phyloP scores from a whole-genome alignment of 2,113 vertebrate genomes.

The Trinectes maculatus region DNA sequence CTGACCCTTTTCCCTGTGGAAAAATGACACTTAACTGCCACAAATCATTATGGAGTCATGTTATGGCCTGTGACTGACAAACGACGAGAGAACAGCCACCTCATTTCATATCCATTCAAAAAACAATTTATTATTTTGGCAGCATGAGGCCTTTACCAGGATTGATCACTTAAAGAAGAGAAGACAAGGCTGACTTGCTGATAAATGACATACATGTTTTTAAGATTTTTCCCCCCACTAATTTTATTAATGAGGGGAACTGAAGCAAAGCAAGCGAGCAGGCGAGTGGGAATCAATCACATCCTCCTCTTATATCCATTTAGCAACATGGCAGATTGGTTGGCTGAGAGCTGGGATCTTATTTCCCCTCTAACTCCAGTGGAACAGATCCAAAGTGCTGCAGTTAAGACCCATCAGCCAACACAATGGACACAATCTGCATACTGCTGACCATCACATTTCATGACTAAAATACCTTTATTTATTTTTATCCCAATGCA shows the following conservation, averaged over 20 bases:
- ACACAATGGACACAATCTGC: neutral
- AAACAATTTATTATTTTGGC: conserved; percentile 59
- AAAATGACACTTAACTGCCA: conserved; percentile 1
- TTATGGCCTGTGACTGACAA: conserved; percentile 43
- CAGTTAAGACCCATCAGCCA: conserved; percentile 9
- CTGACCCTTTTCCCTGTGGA: neutral
- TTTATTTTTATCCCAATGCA: neutral
- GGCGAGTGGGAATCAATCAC: conserved; percentile 44
- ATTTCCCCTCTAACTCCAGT: conserved; percentile 17
- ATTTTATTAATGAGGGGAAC: conserved; percentile 35
- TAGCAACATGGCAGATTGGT: conserved; percentile 27
- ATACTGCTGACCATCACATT: conserved; percentile 5
- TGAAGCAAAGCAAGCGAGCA: conserved; percentile 32
- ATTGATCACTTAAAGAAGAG: conserved; percentile 37
- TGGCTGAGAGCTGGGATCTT: conserved; percentile 22
- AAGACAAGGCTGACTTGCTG: conserved; percentile 19
- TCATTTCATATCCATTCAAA: conserved; percentile 62
- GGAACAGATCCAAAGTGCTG: conserved; percentile 18
- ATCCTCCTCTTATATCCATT: conserved; percentile 39
- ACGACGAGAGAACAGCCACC: conserved; percentile 25
- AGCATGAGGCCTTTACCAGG: conserved; percentile 26
- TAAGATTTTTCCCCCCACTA: conserved; percentile 18
- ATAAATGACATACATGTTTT: conserved; percentile 46
- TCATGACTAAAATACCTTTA: conserved; percentile 2
- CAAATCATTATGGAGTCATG: conserved; percentile 17